Percentiles rank a stretch among this genome's conserved stretches.
Conservation (phyloP, 2,113 vertebrate species). For the Theristicus caerulescens region DNA sequence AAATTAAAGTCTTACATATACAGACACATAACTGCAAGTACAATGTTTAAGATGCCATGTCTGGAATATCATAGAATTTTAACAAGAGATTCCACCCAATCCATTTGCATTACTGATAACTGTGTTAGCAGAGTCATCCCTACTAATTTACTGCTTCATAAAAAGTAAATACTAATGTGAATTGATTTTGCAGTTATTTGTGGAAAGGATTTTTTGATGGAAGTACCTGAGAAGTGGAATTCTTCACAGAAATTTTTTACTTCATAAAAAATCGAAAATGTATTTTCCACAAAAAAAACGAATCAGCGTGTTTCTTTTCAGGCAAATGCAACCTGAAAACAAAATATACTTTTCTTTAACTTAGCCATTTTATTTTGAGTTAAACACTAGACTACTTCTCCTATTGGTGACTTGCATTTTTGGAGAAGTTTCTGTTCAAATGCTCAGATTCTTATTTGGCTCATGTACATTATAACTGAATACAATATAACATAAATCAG, state of each 20-base stretch:
- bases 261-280: neutral
- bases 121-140: neutral
- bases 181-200: neutral
- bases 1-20: neutral
- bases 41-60: neutral
- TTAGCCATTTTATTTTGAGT: neutral
- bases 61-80: neutral
- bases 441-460: neutral
- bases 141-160: neutral
- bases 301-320: neutral
- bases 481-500: neutral
- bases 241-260: neutral
- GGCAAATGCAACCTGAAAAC: neutral
- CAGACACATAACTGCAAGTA: neutral
- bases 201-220: neutral
- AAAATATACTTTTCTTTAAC: neutral
- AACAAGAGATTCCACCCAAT: neutral
- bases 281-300: neutral
- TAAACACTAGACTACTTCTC: neutral
- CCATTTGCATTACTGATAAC: neutral
- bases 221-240: neutral
- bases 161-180: neutral
- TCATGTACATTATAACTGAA: neutral
- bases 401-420: neutral
- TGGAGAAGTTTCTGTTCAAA: neutral